phyloP scores from a whole-genome alignment of 2,797 vertebrate species.

The Ibycter americanus region DNA sequence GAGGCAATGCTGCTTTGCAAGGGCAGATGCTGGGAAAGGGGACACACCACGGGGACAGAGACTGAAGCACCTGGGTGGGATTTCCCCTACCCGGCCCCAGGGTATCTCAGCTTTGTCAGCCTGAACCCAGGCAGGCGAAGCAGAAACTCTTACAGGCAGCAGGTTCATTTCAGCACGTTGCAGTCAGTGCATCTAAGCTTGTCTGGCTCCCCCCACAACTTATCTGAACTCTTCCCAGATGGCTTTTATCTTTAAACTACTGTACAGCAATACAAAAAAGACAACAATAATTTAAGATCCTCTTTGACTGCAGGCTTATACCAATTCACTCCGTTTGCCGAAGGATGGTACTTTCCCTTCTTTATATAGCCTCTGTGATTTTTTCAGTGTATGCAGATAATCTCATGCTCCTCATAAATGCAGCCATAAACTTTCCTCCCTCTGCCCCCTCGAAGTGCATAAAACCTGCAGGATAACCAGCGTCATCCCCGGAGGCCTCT shows the following conservation, averaged over 20 bases:
- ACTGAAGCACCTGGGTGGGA: neutral
- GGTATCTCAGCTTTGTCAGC: neutral
- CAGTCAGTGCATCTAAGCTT: neutral
- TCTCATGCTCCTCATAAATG: conserved; percentile 43
- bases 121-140: neutral
- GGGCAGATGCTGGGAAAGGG: neutral
- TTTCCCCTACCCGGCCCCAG: accelerated
- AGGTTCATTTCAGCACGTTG: neutral
- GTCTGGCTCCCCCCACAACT: neutral
- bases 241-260: conserved; percentile 54
- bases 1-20: neutral
- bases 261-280: conserved; percentile 28
- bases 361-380: conserved; percentile 29
- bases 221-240: conserved; percentile 45
- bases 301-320: conserved; percentile 50
- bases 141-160: neutral
- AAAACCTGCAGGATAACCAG: conserved; percentile 13
- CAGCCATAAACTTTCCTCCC: conserved; percentile 40
- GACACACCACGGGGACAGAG: accelerated
- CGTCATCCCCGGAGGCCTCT: neutral
- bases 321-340: neutral
- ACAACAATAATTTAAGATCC: conserved; percentile 60
- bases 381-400: conserved; percentile 52
- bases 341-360: conserved; percentile 21
- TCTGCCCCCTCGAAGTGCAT: conserved; percentile 2